phyloP scores from a whole-genome alignment of 2,888 invertebrate species.

The Scaptomyza tumidula region DNA sequence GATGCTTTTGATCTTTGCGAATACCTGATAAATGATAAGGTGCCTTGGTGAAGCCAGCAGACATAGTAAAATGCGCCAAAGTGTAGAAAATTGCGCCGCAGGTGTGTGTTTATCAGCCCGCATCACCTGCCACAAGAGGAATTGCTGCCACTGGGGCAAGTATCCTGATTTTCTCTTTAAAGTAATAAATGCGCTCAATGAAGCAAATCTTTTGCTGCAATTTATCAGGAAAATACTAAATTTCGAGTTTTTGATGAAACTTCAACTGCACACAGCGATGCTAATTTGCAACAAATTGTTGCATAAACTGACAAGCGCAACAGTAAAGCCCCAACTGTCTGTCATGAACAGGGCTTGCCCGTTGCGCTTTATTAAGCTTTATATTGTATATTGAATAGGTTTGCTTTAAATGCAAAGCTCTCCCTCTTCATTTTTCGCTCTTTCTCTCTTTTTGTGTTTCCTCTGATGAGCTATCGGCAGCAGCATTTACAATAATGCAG shows the following conservation, averaged over 20 bases:
- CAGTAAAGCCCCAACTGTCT: conserved; percentile 15
- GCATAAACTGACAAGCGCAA: conserved; percentile 6
- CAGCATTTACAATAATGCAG: conserved; percentile 34
- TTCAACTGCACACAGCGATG: conserved; percentile 8
- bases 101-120: conserved; percentile 55
- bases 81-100: conserved; percentile 68
- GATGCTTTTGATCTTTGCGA: conserved; percentile 66
- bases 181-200: background rate
- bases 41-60: conserved; percentile 24
- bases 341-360: conserved; percentile 44
- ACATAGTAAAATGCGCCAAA: conserved; percentile 43
- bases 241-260: background rate
- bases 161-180: conserved; percentile 8
- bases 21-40: conserved; percentile 73
- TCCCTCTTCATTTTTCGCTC: background rate
- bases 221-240: background rate
- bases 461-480: conserved; percentile 48
- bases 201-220: background rate
- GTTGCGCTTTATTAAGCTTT: conserved; percentile 5
- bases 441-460: background rate
- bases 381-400: conserved; percentile 7
- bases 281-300: conserved; percentile 49
- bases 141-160: conserved; percentile 12
- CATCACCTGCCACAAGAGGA: conserved; percentile 32
- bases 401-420: background rate